Evolutionary conservation across 2,888 invertebrate genomes (phyloP), one percentile per base, ranked within the genome.

Genomic region (Sinelater perroti): DNA sequence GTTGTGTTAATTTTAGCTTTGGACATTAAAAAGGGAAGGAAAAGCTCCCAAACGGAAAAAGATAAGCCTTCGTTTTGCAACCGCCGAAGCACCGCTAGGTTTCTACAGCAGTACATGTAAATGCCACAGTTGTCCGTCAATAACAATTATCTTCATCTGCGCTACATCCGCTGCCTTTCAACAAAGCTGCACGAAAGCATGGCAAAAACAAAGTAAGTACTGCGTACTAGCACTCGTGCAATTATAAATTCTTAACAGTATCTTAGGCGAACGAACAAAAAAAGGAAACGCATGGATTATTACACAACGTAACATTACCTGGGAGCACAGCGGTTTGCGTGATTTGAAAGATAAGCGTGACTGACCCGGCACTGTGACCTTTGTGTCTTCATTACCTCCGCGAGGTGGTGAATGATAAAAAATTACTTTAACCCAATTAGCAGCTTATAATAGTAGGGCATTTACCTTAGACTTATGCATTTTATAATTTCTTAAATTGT

Each of bases 321-420:
- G n/a, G 51, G 61, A 59, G 56, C 51, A 55, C 31, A 38, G 36
- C 50, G 46, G 17, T 62, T 50, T 31, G 50, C 50, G 38, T 60
- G 17, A 10, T 5, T 50, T 40, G 18, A 49, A 30, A n/a, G n/a
- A n/a, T n/a, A n/a, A 33, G 57, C 64, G 64, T 64, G 64, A 61
- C 64, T 57, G 64, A 64, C 61, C 64, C 62, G 61, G 52, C 64
- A 57, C 57, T 64, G 56, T 64, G 49, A 59, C 56, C 36, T 63
- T 63, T 62, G 44, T 46, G n/a, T n/a, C n/a, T n/a, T n/a, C n/a
- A n/a, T n/a, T n/a, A n/a, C n/a, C n/a, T n/a, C n/a, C n/a, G n/a
- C n/a, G n/a, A n/a, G n/a, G n/a, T n/a, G n/a, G n/a, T n/a, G n/a
- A n/a, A n/a, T n/a, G n/a, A n/a, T n/a, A n/a, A n/a, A n/a, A n/a